phyloP scores from a whole-genome alignment of 2,888 invertebrate species.

The Scrobipalpa costella region DNA sequence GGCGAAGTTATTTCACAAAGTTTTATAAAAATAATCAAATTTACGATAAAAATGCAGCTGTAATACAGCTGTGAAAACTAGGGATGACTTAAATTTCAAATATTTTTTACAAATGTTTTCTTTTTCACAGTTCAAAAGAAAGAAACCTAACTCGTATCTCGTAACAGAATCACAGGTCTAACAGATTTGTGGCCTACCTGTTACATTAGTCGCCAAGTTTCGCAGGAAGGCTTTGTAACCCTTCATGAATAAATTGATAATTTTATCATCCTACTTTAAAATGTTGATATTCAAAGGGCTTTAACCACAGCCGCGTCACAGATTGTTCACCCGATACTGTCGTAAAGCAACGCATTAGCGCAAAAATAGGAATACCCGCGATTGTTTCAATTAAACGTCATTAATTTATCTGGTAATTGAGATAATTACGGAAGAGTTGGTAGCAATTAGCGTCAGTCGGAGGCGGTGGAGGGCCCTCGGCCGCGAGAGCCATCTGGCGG shows the following conservation, averaged over 20 bases:
- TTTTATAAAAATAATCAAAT: too few species aligned
- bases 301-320: background rate
- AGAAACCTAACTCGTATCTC: too few species aligned
- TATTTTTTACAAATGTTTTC: too few species aligned
- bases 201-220: too few species aligned
- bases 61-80: too few species aligned
- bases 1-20: too few species aligned
- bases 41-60: too few species aligned
- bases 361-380: constrained; percentile 34
- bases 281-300: background rate
- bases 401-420: constrained; percentile 51
- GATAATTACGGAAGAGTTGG: constrained; percentile 74
- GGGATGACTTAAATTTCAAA: too few species aligned
- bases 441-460: constrained; percentile 74
- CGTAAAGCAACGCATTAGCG: background rate
- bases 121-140: too few species aligned
- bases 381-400: constrained; percentile 43
- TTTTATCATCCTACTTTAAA: background rate
- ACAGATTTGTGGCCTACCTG: too few species aligned
- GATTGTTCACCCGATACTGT: background rate
- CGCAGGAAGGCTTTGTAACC: background rate
- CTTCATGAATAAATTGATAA: background rate
- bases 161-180: too few species aligned
- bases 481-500: constrained; percentile 73
- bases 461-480: constrained; percentile 61